A percentile compares a stretch with the other conserved stretches of the same genome.
Evolutionary conservation across 2,797 vertebrate genomes (phyloP).

Genomic region (Anguilla marmorata): DNA sequence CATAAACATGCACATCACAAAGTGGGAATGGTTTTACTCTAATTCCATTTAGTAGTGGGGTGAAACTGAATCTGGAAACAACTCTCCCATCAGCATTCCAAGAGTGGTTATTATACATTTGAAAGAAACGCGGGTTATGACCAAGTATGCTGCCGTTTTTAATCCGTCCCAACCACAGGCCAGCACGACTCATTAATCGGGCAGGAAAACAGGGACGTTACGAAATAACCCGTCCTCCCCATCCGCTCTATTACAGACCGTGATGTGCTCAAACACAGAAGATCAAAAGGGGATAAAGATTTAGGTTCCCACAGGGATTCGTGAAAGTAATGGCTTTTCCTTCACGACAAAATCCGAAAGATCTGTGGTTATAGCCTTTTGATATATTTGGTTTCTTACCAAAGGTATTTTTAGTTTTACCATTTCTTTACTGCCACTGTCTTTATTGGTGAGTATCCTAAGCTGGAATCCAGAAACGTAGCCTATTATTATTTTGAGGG

Average conservation of each 20-base stretch:
- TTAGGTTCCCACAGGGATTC: not conserved
- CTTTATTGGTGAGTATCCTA: not conserved
- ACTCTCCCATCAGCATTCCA: slow-evolving; percentile 14
- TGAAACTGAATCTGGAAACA: not conserved
- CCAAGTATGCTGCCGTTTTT: slow-evolving; percentile 27
- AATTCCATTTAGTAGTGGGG: slow-evolving; percentile 19
- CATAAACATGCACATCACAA: not conserved
- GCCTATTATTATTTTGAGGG: not conserved
- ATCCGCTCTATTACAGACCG: slow-evolving; percentile 48
- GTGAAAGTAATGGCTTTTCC: not conserved
- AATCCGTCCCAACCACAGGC: slow-evolving; percentile 31
- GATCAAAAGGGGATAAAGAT: slow-evolving; percentile 38
- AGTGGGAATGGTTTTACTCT: not conserved
- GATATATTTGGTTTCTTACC: not conserved
- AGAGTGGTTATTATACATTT: not conserved
- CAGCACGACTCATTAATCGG: slow-evolving; percentile 36
- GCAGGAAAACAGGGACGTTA: not conserved
- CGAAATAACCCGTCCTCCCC: slow-evolving; percentile 31
- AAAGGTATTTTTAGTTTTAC: slow-evolving; percentile 5
- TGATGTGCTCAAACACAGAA: slow-evolving; percentile 31
- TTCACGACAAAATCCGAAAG: not conserved
- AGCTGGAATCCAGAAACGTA: not conserved
- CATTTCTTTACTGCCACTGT: slow-evolving; percentile 3
- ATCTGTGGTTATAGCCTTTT: not conserved
- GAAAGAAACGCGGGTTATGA: not conserved